These are phyloP conservation scores for Phaedon cochleariae DNA, from an alignment of 2,888 invertebrate genomes.

Conservation along the genomic window DNA sequence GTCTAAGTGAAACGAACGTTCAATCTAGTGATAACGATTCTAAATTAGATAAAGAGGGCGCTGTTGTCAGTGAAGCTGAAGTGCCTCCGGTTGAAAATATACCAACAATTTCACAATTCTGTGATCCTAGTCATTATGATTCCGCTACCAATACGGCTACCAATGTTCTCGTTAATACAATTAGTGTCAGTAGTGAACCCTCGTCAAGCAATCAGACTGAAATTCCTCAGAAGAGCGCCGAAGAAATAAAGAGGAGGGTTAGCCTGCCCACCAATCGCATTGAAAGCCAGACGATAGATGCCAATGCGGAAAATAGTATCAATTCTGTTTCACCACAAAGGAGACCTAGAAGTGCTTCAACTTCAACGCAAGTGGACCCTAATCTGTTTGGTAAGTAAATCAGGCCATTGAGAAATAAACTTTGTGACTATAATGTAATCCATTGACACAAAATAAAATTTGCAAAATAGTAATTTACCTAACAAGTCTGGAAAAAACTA, in stretches of 20 bases:
- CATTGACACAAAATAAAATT: no score
- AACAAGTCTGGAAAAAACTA: no score
- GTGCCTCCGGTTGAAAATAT: constrained; percentile 66
- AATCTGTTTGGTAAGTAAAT: constrained; percentile 80
- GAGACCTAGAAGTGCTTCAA: constrained; percentile 80
- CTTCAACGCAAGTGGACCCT: constrained; percentile 84
- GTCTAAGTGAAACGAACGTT: constrained; percentile 53
- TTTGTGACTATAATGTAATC: no score
- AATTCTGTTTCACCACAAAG: constrained; percentile 69
- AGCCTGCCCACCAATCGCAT: constrained; percentile 66
- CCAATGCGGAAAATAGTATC: constrained; percentile 59
- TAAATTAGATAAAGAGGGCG: constrained; percentile 43
- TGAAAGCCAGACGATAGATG: constrained; percentile 51
- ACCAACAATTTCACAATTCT: constrained; percentile 77
- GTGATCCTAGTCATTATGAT: constrained; percentile 71
- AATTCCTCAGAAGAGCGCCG: constrained; percentile 36
- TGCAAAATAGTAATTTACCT: no score
- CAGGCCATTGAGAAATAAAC: no score
- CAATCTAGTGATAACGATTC: constrained; percentile 48
- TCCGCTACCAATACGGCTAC: constrained; percentile 44
- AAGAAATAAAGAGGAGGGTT: constrained; percentile 62
- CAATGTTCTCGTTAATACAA: constrained; percentile 46
- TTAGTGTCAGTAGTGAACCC: constrained; percentile 39
- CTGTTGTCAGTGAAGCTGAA: constrained; percentile 48
- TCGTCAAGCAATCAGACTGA: constrained; percentile 31